Evolutionary conservation across 2,113 vertebrate species (phyloP), one percentile per base, ranked within the genome.

Genomic region (Ptilonorhynchus violaceus): DNA sequence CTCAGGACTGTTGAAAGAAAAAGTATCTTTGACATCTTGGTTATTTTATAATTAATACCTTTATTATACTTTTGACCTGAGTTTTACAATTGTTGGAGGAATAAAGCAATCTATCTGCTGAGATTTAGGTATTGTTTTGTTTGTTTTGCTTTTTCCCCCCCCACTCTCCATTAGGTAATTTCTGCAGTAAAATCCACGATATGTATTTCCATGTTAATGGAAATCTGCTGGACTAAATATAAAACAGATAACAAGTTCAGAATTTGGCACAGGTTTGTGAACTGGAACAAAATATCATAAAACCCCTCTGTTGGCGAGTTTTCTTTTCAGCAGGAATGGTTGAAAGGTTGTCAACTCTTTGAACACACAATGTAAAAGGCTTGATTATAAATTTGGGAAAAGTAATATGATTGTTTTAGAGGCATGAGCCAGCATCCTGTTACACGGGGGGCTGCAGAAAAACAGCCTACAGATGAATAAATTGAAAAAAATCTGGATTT

Each of bases 1-100:
- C 39, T 67, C 27, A 21, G 39, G 68, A 27, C 53, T 60, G n/a
- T 42, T 74, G 42, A 74, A 89, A 95, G 74, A 70, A 92, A 87
- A 85, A 86, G 39, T 70, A 76, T n/a, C n/a, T 24, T 86, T 83
- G 46, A 39, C 53, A 35, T 85, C 42, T 88, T 80, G 66, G 35
- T 9, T 92, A 10, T 84, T 85, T 77, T 70, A 42, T 75, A 90
- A 76, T 95, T 81, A 85, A 75, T 81, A 44, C 10, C 20, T 93
- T 93, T 63, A 64, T 96, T 92, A 91, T 85, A 27, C 52, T 66
- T 64, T 90, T 83, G 77, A 75, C 69, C 58, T 5, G 47, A 80
- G 30, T 76, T 95, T 87, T 88, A 27, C 39, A 70, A 4, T 90
- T 88, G 56, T 80, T 64, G 23, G 64, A 76, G 41, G 49, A 67